Percentiles rank a stretch among this genome's conserved stretches.
Evolutionary conservation across 2,113 vertebrate genomes (phyloP).

Genomic region (Atlantisia rogersi): DNA sequence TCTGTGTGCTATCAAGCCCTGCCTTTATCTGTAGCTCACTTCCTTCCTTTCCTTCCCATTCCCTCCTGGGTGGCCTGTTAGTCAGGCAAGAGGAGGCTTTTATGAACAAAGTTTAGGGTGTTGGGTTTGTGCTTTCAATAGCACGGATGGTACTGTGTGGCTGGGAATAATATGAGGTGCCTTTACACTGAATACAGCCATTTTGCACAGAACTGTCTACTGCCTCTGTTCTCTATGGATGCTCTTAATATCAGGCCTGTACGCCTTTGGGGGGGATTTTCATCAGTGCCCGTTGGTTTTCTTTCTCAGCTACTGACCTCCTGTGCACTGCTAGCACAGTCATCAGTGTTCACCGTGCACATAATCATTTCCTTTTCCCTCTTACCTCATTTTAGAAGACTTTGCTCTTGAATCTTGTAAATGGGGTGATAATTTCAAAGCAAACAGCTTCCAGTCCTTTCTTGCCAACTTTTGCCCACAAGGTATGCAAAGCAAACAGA

Average conservation of each 20-base stretch:
- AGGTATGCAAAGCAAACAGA: slow-evolving; percentile 63
- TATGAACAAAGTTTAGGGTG: not conserved
- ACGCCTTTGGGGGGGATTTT: not conserved
- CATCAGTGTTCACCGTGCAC: not conserved
- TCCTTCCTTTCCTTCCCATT: not conserved
- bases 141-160: not conserved
- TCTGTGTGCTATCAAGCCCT: not conserved
- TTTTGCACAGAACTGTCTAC: not conserved
- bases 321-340: not conserved
- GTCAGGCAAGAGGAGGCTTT: not conserved
- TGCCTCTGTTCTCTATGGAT: not conserved
- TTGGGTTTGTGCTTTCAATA: not conserved
- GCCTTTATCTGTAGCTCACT: not conserved
- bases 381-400: slow-evolving; percentile 47
- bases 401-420: slow-evolving; percentile 61
- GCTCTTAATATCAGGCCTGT: not conserved
- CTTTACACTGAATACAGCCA: not conserved
- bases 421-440: slow-evolving; percentile 72
- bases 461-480: slow-evolving; percentile 65
- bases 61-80: slow-evolving; percentile 27
- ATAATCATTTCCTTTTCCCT: slow-evolving; percentile 51
- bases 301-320: not conserved
- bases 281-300: not conserved
- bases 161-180: not conserved
- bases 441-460: slow-evolving; percentile 49